These are phyloP conservation scores for Sciurus vulgaris DNA, from an alignment of 2,797 vertebrate genomes.

Conservation along the genomic window DNA sequence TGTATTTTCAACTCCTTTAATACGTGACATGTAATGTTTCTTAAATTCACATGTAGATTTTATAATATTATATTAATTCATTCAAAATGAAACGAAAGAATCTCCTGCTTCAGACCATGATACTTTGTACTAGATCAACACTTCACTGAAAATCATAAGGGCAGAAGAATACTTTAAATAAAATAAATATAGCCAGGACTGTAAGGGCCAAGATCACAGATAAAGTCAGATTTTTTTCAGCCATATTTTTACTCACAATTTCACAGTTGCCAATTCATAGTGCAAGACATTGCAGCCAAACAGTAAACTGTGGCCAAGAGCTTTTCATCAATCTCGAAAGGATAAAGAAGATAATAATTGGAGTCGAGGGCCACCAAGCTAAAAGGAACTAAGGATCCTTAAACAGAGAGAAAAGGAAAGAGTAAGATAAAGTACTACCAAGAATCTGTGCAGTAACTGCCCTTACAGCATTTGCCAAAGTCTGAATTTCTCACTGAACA, in stretches of 20 bases:
- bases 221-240: neutral
- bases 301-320: neutral
- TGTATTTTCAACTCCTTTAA: constrained; percentile 16
- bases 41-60: neutral
- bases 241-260: neutral
- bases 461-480: neutral
- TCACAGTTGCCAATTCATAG: neutral
- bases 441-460: neutral
- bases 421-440: neutral
- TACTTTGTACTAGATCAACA: neutral
- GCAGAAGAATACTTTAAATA: neutral
- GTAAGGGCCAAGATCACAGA: neutral
- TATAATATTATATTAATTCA: neutral
- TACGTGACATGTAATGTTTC: neutral
- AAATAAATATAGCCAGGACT: neutral
- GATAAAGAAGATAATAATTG: neutral
- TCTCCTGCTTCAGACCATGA: neutral
- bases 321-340: neutral
- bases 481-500: neutral
- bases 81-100: constrained; percentile 5
- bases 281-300: neutral
- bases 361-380: neutral
- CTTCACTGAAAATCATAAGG: neutral
- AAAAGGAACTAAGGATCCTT: neutral
- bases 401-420: neutral